phyloP scores from a whole-genome alignment of 1,140 invertebrate species.

The Philopotamus ludificatus region DNA sequence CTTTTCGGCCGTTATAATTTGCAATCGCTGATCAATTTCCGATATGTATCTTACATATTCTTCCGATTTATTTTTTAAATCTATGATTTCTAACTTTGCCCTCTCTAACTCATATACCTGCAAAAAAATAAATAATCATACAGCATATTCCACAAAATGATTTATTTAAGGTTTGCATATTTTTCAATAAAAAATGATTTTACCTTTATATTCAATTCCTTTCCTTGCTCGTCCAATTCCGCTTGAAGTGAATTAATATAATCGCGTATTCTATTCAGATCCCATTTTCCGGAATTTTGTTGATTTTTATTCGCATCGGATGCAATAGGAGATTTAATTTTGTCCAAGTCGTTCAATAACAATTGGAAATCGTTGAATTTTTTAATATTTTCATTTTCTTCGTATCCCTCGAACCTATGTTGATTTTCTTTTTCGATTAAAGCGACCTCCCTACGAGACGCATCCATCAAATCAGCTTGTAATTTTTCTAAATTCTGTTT shows the following conservation, averaged over 20 bases:
- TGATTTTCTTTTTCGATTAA: constrained; percentile 49
- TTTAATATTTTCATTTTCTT: constrained; percentile 48
- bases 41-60: constrained; percentile 42
- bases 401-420: constrained; percentile 50
- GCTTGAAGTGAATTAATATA: constrained; percentile 61
- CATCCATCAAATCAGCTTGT: constrained; percentile 55
- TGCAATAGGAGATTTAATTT: constrained; percentile 17
- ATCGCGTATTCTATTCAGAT: constrained; percentile 52
- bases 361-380: constrained; percentile 47
- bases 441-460: constrained; percentile 42
- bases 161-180: not conserved
- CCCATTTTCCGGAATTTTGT: constrained; percentile 44
- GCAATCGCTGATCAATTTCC: constrained; percentile 58
- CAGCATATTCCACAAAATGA: not conserved
- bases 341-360: constrained; percentile 49
- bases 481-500: constrained; percentile 50
- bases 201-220: constrained; percentile 55
- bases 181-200: not conserved
- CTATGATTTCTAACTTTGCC: constrained; percentile 52
- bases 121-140: constrained; percentile 13
- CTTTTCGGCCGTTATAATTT: constrained; percentile 56
- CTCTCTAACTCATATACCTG: constrained; percentile 54
- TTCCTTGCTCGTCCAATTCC: constrained; percentile 55
- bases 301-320: constrained; percentile 44
- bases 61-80: constrained; percentile 45